Evolutionary conservation across 2,888 invertebrate genomes (phyloP).

Genomic region (Harpalus rubripes): DNA sequence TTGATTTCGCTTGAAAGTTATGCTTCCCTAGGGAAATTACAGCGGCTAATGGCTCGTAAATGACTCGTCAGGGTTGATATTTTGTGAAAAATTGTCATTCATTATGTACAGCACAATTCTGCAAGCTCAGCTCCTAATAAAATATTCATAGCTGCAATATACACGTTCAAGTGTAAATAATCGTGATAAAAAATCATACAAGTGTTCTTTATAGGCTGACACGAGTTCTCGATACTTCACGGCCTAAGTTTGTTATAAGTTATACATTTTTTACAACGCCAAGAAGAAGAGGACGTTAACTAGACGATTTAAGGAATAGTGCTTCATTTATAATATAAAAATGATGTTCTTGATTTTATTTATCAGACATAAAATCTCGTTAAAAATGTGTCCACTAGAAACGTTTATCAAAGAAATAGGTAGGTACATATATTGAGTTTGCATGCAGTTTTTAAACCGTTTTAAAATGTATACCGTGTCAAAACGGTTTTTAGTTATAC

Average conservation of each 20-base stretch:
- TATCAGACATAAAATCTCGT: too few relatives aligned
- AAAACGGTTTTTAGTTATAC: too few relatives aligned
- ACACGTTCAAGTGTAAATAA: not conserved
- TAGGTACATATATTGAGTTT: too few relatives aligned
- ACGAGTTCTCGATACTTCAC: not conserved
- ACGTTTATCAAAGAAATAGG: too few relatives aligned
- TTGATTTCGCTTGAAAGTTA: not conserved
- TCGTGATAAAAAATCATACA: not conserved
- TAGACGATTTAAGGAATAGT: too few relatives aligned
- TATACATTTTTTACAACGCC: too few relatives aligned
- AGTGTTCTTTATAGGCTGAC: conserved; percentile 1
- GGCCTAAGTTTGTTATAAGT: not conserved
- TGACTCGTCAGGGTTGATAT: conserved; percentile 38
- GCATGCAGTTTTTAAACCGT: too few relatives aligned
- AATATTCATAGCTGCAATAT: conserved; percentile 19
- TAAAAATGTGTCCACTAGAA: too few relatives aligned
- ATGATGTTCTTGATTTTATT: not conserved
- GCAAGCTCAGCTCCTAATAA: conserved; percentile 18
- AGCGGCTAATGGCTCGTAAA: conserved; percentile 37
- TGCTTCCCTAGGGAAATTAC: conserved; percentile 27
- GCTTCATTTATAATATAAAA: not conserved
- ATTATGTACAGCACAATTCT: conserved; percentile 35
- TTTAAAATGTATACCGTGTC: too few relatives aligned
- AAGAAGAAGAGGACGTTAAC: too few relatives aligned
- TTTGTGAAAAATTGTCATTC: conserved; percentile 47